phyloP scores from a whole-genome alignment of 2,113 vertebrate genomes.

The Sylvilagus bachmani region DNA sequence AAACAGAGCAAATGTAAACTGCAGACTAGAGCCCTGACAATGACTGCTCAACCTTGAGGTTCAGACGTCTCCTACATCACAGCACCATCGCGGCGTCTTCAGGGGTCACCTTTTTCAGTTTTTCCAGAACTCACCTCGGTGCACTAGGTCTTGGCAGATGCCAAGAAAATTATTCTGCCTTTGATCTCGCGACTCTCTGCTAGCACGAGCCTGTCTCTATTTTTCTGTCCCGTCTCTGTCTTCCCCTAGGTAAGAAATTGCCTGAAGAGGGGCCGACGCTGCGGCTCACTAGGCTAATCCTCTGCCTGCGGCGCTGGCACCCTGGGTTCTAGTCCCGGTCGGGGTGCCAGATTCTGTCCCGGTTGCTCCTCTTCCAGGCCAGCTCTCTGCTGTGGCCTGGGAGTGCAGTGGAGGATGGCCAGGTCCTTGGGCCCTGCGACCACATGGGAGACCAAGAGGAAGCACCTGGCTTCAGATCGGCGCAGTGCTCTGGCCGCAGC shows the following conservation, averaged over 20 bases:
- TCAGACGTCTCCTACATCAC: background rate
- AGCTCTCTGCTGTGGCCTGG: too few species aligned
- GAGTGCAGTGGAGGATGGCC: too few species aligned
- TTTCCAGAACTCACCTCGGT: background rate
- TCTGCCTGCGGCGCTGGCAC: too few species aligned
- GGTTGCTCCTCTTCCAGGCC: too few species aligned
- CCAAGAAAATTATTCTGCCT: background rate
- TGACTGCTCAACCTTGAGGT: rapidly evolving
- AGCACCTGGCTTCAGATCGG: too few species aligned
- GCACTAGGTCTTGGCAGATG: background rate
- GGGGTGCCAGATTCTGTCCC: too few species aligned
- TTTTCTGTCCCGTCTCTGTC: background rate
- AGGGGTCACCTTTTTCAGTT: background rate
- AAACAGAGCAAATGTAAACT: background rate
- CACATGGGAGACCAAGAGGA: too few species aligned
- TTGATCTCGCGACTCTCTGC: background rate
- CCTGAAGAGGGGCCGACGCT: too few species aligned
- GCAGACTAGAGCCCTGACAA: background rate
- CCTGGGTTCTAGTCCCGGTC: too few species aligned
- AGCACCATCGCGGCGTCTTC: background rate
- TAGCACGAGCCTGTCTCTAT: background rate
- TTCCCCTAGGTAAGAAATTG: background rate
- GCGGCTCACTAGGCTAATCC: too few species aligned
- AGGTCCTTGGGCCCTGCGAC: too few species aligned
- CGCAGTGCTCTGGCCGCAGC: too few species aligned